Percentiles rank a stretch among this genome's conserved stretches.
phyloP scores from a whole-genome alignment of 2,888 invertebrate species.

The Macrosiphum euphorbiae region DNA sequence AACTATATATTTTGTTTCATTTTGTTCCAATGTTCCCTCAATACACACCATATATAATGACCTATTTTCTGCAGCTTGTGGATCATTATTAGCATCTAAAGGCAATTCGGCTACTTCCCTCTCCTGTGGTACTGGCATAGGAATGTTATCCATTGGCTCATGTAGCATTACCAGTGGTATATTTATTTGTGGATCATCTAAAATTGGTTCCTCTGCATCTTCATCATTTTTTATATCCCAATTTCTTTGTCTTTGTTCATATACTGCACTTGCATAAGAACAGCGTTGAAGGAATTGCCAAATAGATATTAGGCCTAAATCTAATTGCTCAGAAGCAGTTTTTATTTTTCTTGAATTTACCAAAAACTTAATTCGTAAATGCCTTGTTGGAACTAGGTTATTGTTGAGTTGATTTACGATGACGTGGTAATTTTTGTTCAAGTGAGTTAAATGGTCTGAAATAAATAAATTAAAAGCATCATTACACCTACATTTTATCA shows the following conservation, averaged over 20 bases:
- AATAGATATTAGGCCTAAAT: background rate
- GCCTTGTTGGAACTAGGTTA: background rate
- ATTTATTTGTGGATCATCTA: background rate
- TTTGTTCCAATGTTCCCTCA: background rate
- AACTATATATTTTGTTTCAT: background rate
- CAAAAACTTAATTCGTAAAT: background rate
- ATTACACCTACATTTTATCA: background rate
- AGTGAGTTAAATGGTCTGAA: background rate
- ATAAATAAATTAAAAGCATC: background rate
- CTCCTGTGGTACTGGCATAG: background rate
- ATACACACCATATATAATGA: background rate
- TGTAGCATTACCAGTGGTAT: no score
- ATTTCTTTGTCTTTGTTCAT: slow-evolving; percentile 15
- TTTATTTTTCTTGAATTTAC: background rate
- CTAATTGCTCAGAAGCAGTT: background rate
- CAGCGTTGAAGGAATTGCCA: background rate
- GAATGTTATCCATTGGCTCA: no score
- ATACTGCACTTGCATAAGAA: background rate
- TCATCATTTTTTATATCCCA: background rate
- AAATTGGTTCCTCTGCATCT: background rate
- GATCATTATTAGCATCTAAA: background rate
- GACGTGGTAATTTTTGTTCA: background rate
- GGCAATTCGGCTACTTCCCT: background rate
- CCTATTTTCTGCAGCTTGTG: background rate
- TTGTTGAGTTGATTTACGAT: background rate